Evolutionary conservation across 2,113 vertebrate species (phyloP).

Genomic region (Miniopterus natalensis): DNA sequence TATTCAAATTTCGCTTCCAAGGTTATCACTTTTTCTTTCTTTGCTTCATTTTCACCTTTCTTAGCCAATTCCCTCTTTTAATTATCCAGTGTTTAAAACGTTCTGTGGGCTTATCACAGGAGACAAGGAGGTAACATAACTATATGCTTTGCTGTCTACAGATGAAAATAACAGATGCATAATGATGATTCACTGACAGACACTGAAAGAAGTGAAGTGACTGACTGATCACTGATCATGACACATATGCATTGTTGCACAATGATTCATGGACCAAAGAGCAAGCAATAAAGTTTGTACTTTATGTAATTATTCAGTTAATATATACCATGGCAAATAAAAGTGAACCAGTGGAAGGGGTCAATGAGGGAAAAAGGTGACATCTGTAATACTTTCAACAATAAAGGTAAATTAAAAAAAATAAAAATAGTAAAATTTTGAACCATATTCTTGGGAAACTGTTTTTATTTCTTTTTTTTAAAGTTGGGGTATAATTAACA

Average conservation of each 20-base stretch:
- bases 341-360: neutral
- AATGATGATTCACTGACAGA: neutral
- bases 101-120: neutral
- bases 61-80: neutral
- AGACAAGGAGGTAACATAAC: constrained; percentile 14
- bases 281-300: neutral
- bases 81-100: neutral
- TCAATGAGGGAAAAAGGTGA: too few relatives aligned
- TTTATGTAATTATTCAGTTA: constrained; percentile 43
- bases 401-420: too few relatives aligned
- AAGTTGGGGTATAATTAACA: neutral
- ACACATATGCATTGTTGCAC: neutral
- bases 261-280: neutral
- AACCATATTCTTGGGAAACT: neutral
- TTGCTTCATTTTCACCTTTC: constrained; percentile 24
- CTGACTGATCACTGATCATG: neutral
- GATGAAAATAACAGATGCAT: neutral
- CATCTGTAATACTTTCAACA: too few relatives aligned
- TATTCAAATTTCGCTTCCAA: neutral
- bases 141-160: neutral
- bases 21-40: constrained; percentile 4
- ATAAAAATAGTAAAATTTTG: neutral
- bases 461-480: too few relatives aligned
- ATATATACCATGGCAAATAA: neutral
- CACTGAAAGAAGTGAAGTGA: neutral